phyloP scores from a whole-genome alignment of 2,888 invertebrate genomes.

The Thymelicus acteon region DNA sequence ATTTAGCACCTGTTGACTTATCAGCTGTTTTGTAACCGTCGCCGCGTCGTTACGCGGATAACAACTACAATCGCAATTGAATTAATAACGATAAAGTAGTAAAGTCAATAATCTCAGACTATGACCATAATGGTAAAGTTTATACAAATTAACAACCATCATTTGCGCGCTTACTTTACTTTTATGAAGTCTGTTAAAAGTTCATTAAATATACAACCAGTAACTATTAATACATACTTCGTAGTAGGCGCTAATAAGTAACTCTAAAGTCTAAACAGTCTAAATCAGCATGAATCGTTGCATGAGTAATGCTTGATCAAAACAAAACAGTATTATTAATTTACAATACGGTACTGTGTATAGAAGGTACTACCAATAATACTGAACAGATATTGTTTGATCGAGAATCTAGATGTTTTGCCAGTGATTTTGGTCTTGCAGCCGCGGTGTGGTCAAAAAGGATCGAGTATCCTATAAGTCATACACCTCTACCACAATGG shows the following conservation, averaged over 20 bases:
- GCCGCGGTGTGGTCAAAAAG: no score
- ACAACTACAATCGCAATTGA: not conserved
- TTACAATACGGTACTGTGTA: no score
- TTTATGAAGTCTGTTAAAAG: no score
- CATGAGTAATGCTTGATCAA: constrained; percentile 19
- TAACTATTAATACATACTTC: no score
- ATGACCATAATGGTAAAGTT: no score
- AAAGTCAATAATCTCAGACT: no score
- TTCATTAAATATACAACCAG: no score
- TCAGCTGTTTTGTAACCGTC: constrained; percentile 32
- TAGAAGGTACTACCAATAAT: no score
- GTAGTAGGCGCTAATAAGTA: not conserved
- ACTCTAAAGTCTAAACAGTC: not conserved
- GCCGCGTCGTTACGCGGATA: not conserved
- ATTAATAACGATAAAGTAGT: no score
- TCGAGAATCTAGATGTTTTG: not conserved
- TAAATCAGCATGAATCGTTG: constrained; percentile 3
- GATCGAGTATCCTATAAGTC: not conserved
- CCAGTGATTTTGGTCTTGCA: not conserved
- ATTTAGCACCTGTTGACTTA: constrained; percentile 38
- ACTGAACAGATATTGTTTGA: no score
- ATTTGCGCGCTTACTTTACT: no score
- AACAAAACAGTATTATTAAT: not conserved
- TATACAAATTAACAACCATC: no score
- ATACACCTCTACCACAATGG: not conserved